Conservation (phyloP, 2,888 invertebrate genomes). For the Torymus tubicola region DNA sequence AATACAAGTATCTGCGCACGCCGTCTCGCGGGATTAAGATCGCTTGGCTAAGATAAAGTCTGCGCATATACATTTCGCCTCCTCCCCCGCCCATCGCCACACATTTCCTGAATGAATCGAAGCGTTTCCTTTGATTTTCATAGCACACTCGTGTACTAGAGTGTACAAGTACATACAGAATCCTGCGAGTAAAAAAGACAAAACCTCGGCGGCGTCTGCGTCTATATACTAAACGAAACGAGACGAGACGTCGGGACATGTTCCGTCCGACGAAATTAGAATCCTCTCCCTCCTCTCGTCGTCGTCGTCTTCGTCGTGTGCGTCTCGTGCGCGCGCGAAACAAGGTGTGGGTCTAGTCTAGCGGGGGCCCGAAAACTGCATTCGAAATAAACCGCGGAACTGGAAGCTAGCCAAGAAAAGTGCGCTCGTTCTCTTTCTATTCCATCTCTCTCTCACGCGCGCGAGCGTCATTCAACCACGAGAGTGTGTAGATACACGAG, state of each 20-base stretch:
- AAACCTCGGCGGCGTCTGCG: not conserved
- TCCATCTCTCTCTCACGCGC: constrained; percentile 26
- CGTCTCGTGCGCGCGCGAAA: not conserved
- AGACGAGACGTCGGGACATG: constrained; percentile 7
- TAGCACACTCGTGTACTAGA: too few species aligned
- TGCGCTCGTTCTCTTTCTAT: not conserved
- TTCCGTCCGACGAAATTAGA: constrained; percentile 37
- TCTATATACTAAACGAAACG: too few species aligned
- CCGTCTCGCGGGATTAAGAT: too few species aligned
- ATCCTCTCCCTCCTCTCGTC: constrained; percentile 11
- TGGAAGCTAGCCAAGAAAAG: constrained; percentile 66
- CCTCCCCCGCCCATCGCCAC: too few species aligned
- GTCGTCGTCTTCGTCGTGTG: not conserved
- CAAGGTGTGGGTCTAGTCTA: constrained; percentile 12
- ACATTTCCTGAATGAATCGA: constrained; percentile 9
- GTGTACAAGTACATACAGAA: not conserved
- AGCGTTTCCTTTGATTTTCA: not conserved
- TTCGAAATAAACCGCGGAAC: constrained; percentile 65
- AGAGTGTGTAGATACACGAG: too few species aligned
- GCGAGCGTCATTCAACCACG: not conserved
- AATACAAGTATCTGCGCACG: too few species aligned
- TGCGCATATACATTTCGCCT: too few species aligned
- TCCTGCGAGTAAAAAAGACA: not conserved
- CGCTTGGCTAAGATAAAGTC: too few species aligned
- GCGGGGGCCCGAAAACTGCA: constrained; percentile 60